These are phyloP conservation scores for Macquaria australasica DNA, from an alignment of 2,113 vertebrate species.

Conservation along the genomic window DNA sequence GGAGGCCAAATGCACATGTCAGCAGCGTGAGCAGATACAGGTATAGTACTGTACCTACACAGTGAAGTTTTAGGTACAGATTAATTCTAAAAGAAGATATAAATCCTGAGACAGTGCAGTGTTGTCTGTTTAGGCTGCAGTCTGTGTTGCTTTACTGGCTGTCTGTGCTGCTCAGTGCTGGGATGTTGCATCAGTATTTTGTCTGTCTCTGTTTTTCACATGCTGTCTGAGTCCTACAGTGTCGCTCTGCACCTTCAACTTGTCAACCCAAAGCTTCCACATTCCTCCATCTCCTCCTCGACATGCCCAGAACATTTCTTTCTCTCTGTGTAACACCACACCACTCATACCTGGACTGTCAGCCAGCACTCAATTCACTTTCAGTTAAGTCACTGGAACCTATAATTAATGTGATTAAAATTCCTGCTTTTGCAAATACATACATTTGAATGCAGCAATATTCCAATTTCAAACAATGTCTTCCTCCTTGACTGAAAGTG, in stretches of 20 bases:
- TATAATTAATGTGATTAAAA: background rate
- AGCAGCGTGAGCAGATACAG: conserved; percentile 19
- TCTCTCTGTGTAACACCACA: conserved; percentile 27
- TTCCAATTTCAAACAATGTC: conserved; percentile 1
- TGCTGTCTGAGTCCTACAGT: conserved; percentile 10
- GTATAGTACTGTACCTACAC: too few species aligned
- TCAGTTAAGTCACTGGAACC: conserved; percentile 48
- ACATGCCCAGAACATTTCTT: conserved; percentile 19
- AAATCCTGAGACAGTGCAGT: conserved; percentile 2
- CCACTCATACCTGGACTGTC: conserved; percentile 15
- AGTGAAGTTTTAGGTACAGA: background rate
- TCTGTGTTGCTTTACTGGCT: conserved; percentile 58
- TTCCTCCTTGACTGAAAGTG: conserved; percentile 61
- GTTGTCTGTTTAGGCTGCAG: conserved; percentile 28
- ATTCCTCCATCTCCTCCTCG: conserved; percentile 18
- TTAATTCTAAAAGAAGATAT: conserved; percentile 2
- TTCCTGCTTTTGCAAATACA: background rate
- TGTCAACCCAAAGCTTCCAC: conserved; percentile 25
- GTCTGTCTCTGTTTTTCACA: conserved; percentile 26
- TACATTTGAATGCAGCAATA: background rate
- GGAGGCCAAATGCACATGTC: background rate
- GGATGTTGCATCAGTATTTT: conserved; percentile 38
- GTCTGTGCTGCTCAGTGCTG: conserved; percentile 41
- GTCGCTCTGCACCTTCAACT: conserved; percentile 37
- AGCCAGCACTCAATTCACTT: conserved; percentile 48